phyloP scores from a whole-genome alignment of 2,888 invertebrate genomes.

The Physocephala rufipes region DNA sequence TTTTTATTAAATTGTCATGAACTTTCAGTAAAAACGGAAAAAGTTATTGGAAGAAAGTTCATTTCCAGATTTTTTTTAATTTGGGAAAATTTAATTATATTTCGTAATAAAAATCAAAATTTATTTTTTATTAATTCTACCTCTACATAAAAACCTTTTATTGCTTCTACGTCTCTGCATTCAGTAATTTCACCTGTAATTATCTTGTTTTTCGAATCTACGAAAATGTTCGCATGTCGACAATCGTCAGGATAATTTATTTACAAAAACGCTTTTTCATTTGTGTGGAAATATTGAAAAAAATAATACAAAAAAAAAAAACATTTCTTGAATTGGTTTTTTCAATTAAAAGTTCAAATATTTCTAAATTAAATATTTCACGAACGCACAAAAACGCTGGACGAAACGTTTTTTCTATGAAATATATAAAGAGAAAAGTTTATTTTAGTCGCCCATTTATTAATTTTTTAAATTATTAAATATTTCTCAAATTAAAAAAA shows the following conservation, averaged over 20 bases:
- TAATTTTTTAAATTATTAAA: too few relatives aligned
- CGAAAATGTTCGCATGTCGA: conserved; percentile 29
- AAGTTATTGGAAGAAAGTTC: too few relatives aligned
- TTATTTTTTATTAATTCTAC: background rate
- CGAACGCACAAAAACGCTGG: background rate
- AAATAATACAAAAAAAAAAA: conserved; percentile 40
- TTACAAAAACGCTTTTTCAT: conserved; percentile 6
- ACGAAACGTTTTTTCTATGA: background rate
- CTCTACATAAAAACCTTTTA: too few relatives aligned
- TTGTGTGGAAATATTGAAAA: background rate
- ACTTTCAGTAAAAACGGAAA: too few relatives aligned
- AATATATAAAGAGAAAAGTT: background rate
- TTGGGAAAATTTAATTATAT: too few relatives aligned
- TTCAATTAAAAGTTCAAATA: background rate
- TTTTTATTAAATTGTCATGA: background rate
- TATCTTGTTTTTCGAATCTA: conserved; percentile 19
- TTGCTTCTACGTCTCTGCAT: conserved; percentile 1
- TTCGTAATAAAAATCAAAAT: too few relatives aligned
- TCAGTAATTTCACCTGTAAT: background rate
- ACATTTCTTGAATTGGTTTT: background rate
- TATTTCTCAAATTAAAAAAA: too few relatives aligned
- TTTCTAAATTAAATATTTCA: background rate
- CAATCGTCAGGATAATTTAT: conserved; percentile 18
- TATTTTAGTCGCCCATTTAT: too few relatives aligned
- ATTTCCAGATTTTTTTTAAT: too few relatives aligned